Evolutionary conservation across 2,797 vertebrate species (phyloP), one percentile per base, ranked within the genome.

Genomic region (Bradypodion ventrale): DNA sequence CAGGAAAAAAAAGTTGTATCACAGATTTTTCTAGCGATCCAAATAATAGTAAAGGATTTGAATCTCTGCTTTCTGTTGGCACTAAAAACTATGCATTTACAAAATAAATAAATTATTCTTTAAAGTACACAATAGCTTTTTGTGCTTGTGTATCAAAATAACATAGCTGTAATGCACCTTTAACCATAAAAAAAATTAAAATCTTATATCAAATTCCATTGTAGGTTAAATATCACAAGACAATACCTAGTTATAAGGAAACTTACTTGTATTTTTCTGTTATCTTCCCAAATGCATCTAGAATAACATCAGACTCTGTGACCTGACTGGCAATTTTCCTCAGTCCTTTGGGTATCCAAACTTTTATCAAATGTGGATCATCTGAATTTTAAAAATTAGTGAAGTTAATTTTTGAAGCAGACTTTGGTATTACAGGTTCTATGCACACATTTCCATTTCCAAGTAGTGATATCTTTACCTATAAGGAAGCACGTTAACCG

Each of bases 231-330:
- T 27, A 65, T 29, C 27, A 44, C 8, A 52, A 42, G n/a, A 52
- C 5, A 52, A 15, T 37, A 69, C 25, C 46, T 65, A 82, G n/a
- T 40, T 32, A 65, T 0, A 42, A 35, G 21, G 87, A 89, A 89
- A 63, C 94, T 94, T 93, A 97, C 97, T 89, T 93, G 84, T 97
- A 97, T 66, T 95, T 82, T 52, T 84, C 75, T 84, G 95, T 74
- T 85, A 91, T 89, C 46, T 95, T 92, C 90, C 96, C 96, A 89
- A 96, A 96, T 23, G 92, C 90, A 40, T 90, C 82, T 86, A 97
- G 90, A 90, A 97, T 84, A 83, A 97, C 82, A 84, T 97, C 95
- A 29, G 96, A 87, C 78, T 97, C 96, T 87, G 81, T 95, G 69
- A 95, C 83, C 86, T 92, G 93, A 79, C 88, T 94, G 44, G 75